Evolutionary conservation across 2,113 vertebrate genomes (phyloP).

Genomic region (Aptenodytes patagonicus): DNA sequence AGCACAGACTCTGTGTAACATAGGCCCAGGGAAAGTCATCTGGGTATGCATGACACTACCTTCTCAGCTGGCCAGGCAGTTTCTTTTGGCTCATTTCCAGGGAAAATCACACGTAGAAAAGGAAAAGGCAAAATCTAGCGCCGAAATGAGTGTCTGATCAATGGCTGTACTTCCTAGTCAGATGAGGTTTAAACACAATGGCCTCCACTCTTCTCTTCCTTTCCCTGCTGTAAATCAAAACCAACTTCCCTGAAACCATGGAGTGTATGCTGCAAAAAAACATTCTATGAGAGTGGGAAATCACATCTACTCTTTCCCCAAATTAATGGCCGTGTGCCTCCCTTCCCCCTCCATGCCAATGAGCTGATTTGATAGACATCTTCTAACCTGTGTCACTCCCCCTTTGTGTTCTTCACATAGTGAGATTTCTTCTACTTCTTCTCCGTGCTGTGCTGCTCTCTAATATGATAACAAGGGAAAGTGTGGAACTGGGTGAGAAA

Average conservation of each 20-base stretch:
- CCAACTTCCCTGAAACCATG: background rate
- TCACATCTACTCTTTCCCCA: background rate
- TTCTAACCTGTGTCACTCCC: background rate
- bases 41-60: background rate
- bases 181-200: background rate
- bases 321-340: background rate
- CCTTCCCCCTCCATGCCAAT: background rate
- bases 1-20: background rate
- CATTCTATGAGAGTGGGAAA: background rate
- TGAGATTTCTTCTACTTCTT: background rate
- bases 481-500: conserved; percentile 42
- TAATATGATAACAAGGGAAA: conserved; percentile 31
- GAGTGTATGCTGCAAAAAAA: background rate
- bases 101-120: background rate
- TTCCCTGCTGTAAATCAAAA: background rate
- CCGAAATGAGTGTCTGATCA: background rate
- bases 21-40: background rate
- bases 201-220: background rate
- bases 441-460: conserved; percentile 1
- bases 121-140: background rate
- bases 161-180: background rate
- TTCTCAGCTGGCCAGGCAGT: background rate
- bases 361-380: conserved; percentile 1
- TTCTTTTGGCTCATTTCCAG: background rate
- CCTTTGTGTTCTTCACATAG: background rate